Evolutionary conservation across 37 sponge, comb jelly and placozoan species (phyloP).

Genomic region (Corticium candelabrum): DNA sequence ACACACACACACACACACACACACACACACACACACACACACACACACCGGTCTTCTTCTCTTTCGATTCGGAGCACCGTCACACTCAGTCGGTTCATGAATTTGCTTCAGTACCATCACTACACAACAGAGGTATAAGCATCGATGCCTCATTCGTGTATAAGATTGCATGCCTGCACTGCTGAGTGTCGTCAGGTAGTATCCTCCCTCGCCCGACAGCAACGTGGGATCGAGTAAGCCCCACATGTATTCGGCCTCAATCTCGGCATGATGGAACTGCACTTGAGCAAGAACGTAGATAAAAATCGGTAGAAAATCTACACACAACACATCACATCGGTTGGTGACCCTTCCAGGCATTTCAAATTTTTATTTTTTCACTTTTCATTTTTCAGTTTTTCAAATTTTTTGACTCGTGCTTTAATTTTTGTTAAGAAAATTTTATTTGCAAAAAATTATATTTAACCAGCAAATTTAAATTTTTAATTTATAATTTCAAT

Average conservation of each 20-base stretch:
- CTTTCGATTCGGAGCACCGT: no score
- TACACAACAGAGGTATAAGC: background rate
- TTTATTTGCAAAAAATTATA: no score
- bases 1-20: no score
- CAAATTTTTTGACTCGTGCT: no score
- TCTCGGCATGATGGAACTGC: slow-evolving; percentile 52
- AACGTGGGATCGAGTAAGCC: slow-evolving; percentile 75
- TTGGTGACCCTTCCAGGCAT: background rate
- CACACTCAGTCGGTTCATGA: background rate
- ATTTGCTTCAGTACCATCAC: background rate
- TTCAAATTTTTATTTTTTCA: background rate
- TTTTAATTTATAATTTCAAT: no score
- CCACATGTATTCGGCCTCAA: slow-evolving; percentile 92
- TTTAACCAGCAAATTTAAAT: no score
- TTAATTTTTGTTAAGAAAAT: no score
- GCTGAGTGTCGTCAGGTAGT: slow-evolving; percentile 90
- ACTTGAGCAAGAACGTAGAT: slow-evolving; percentile 75
- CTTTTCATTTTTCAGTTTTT: background rate
- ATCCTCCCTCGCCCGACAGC: slow-evolving; percentile 84
- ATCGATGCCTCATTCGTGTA: background rate
- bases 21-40: no score
- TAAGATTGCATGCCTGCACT: slow-evolving; percentile 35
- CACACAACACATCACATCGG: background rate
- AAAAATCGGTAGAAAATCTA: slow-evolving; percentile 91
- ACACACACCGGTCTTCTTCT: no score